These are phyloP conservation scores for Lepus europaeus DNA, from an alignment of 2,113 vertebrate genomes.

Conservation along the genomic window DNA sequence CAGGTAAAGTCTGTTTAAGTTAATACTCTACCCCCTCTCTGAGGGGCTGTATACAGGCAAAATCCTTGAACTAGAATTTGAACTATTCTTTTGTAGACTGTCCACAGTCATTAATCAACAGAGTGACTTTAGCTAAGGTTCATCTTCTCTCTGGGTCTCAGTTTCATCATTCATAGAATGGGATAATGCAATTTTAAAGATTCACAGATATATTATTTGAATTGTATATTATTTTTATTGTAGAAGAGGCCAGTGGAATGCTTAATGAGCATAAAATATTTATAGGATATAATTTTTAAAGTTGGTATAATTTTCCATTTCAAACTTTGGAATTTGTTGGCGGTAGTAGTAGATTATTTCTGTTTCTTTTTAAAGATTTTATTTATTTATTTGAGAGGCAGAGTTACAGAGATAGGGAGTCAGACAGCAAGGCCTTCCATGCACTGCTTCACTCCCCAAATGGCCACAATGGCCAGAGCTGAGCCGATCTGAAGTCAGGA, in stretches of 20 bases:
- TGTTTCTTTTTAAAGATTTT: background rate
- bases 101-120: background rate
- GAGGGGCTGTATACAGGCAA: background rate
- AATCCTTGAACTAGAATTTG: background rate
- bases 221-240: background rate
- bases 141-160: background rate
- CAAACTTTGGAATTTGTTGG: background rate
- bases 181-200: background rate
- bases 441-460: too few relatives aligned
- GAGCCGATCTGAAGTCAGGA: too few relatives aligned
- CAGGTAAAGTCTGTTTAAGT: background rate
- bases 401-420: too few relatives aligned
- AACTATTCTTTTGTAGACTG: background rate
- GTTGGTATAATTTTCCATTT: background rate
- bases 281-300: slow-evolving; percentile 12
- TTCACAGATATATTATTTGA: background rate
- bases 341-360: background rate
- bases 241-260: background rate
- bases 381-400: too few relatives aligned
- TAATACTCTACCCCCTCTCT: background rate
- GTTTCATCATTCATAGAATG: slow-evolving; percentile 11
- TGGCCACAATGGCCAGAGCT: too few relatives aligned
- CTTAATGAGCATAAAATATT: slow-evolving; percentile 43
- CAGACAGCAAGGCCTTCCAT: too few relatives aligned
- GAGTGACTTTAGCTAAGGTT: background rate